Percentiles rank a stretch among this genome's conserved stretches.
Conservation (phyloP, 2,113 vertebrate genomes). For the Petroica traversi region DNA sequence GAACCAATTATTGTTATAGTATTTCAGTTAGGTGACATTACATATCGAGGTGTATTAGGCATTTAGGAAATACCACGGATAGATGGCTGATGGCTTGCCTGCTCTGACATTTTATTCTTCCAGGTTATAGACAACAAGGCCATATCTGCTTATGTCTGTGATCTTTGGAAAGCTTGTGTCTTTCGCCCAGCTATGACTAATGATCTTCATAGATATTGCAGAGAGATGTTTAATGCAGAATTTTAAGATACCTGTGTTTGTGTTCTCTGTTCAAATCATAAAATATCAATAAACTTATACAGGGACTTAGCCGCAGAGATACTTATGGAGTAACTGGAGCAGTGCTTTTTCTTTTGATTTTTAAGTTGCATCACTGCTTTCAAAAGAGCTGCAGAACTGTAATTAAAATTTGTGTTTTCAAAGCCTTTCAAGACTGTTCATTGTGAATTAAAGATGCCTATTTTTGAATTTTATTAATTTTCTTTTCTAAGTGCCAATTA, state of each 20-base stretch:
- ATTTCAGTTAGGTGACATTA: conserved; percentile 3
- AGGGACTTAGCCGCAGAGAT: neutral
- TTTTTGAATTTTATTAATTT: neutral
- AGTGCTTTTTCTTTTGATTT: neutral
- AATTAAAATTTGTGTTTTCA: neutral
- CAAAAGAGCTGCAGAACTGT: neutral
- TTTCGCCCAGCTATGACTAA: neutral
- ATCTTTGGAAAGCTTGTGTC: neutral
- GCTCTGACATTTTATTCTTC: neutral
- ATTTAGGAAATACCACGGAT: neutral
- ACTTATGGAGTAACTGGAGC: neutral
- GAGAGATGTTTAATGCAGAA: neutral
- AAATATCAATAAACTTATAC: neutral
- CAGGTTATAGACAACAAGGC: neutral
- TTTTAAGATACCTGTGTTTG: neutral
- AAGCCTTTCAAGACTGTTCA: neutral
- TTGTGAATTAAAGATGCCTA: neutral
- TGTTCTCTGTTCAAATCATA: neutral
- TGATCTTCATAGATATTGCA: neutral
- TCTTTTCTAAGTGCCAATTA: neutral
- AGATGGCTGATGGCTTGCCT: neutral
- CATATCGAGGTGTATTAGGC: neutral
- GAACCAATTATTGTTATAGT: conserved; percentile 21
- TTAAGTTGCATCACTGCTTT: neutral
- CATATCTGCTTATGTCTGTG: neutral